Percentiles rank a stretch among this genome's conserved stretches.
Conservation (phyloP, 2,797 vertebrate genomes). For the Thunnus albacares region DNA sequence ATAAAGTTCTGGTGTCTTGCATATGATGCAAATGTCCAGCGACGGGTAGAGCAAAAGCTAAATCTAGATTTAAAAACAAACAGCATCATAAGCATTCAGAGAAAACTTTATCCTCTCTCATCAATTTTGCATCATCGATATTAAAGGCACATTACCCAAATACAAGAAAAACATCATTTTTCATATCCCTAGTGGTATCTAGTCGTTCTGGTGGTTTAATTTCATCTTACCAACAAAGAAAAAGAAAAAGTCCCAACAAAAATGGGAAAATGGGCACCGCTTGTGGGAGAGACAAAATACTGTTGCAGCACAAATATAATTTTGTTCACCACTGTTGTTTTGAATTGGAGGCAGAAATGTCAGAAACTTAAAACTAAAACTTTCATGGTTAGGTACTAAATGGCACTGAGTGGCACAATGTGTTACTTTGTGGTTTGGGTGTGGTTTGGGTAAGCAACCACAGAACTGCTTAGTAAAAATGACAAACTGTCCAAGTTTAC, state of each 20-base stretch:
- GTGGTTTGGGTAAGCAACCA: neutral
- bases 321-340: neutral
- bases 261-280: neutral
- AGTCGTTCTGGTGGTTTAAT: neutral
- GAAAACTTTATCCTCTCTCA: neutral
- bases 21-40: neutral
- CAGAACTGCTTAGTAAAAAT: constrained; percentile 4
- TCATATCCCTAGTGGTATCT: neutral
- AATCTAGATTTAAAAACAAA: neutral
- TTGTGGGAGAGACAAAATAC: neutral
- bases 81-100: neutral
- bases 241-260: neutral
- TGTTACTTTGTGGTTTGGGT: neutral
- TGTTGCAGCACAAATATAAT: neutral
- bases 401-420: neutral
- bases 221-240: neutral
- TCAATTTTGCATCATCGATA: neutral
- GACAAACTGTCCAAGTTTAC: constrained; percentile 32
- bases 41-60: neutral
- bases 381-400: fast-evolving
- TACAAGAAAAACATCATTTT: neutral
- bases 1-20: neutral
- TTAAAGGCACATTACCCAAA: neutral
- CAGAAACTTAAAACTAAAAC: neutral
- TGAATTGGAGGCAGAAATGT: neutral